Base-by-base conservation (phyloP, 2,113 vertebrate genomes). In the Panurus biarmicus region DNA sequence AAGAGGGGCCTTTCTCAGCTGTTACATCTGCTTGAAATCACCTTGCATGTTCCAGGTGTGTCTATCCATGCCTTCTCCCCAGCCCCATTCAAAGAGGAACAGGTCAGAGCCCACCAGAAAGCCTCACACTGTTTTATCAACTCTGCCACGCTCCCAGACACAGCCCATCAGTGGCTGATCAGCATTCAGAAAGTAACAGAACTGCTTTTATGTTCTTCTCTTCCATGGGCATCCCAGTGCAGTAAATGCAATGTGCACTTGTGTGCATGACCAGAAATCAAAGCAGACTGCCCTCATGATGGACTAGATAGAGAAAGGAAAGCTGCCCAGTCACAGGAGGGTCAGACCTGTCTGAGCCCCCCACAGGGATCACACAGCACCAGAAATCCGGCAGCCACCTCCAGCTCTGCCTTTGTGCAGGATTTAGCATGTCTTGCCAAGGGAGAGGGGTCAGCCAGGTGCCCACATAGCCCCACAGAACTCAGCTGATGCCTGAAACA, bases 171-270 rank as follows among this genome's bases (percentile, higher is more conserved):
- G 69, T 4, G 75, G 33, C 44, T 56, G 57, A 35, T 25, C 25
- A 51, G 48, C 2, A 50, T 17, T 40, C n/a, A 12, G 17, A 20
- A 48, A 61, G 53, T 25, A 29, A 12, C 38, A 80, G 11, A 40
- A 11, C 42, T 21, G 60, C 42, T 66, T 57, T 64, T 25, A 18
- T 22, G 42, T 11, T 26, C 42, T 65, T 23, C 42, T 58, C 33
- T 36, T 65, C 82, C 23, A 3, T 11, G 64, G 2, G 2, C 62
- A 60, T 60, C 36, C 15, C 0, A 0, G 31, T 36, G 24, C 69
- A 36, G 50, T 9, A 21, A 88, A 24, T 20, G 64, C 58, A 53
- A 72, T 9, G 2, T 3, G n/a, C n/a, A 8, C 38, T 82, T 31
- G 8, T 1, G 9, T 58, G 50, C 83, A 15, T 6, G 67, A 64